phyloP scores from a whole-genome alignment of 2,888 invertebrate genomes.

The Chydorus sphaericus region DNA sequence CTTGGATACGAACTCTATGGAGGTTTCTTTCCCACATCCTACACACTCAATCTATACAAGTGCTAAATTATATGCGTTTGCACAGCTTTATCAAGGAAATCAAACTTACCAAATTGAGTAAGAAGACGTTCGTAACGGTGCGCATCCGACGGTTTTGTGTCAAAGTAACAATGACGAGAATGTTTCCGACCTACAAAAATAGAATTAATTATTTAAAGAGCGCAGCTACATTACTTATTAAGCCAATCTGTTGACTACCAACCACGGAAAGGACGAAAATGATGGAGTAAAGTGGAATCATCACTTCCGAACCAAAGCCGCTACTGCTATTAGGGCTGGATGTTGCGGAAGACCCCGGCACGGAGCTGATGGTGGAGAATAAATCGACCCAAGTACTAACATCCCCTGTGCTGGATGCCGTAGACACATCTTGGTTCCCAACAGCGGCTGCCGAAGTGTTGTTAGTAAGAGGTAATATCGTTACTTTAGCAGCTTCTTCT shows the following conservation, averaged over 20 bases:
- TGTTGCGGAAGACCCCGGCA: background rate
- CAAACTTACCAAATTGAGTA: conserved; percentile 31
- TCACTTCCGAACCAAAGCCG: conserved; percentile 15
- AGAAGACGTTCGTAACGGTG: conserved; percentile 38
- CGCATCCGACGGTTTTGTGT: conserved; percentile 35
- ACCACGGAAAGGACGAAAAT: conserved; percentile 25
- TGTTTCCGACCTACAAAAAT: too few species aligned
- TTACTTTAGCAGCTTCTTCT: background rate
- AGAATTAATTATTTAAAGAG: too few species aligned
- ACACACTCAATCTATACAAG: too few species aligned
- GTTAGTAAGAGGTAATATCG: background rate
- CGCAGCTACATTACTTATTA: too few species aligned
- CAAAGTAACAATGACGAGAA: conserved; percentile 32
- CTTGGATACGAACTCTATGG: too few species aligned
- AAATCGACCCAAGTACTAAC: background rate
- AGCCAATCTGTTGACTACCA: too few species aligned
- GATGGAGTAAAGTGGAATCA: conserved; percentile 20
- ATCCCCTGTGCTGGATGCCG: background rate
- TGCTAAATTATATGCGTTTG: too few species aligned
- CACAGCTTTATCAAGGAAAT: too few species aligned
- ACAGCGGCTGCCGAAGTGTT: background rate
- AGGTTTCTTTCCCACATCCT: too few species aligned
- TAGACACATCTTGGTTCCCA: too few species aligned
- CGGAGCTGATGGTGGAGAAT: background rate
- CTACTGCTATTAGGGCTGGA: background rate